Conservation (phyloP, 2,888 invertebrate genomes). For the Drosophila rubida region DNA sequence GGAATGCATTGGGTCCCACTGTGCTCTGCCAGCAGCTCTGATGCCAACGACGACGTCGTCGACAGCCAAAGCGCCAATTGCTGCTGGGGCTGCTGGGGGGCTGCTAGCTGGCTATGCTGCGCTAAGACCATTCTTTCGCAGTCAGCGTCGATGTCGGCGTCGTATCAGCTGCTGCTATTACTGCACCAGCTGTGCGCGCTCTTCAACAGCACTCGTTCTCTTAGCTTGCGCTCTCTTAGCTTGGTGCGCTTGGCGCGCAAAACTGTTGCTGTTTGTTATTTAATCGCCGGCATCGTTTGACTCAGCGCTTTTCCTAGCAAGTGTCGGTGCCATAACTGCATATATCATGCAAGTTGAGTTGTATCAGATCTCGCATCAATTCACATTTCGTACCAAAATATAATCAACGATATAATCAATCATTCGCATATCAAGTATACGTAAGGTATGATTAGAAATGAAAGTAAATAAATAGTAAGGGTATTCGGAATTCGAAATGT, state of each 20-base stretch:
- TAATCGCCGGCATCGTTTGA: slow-evolving; percentile 68
- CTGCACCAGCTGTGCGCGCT: slow-evolving; percentile 67
- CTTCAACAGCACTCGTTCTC: slow-evolving; percentile 55
- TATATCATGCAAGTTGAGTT: slow-evolving; percentile 14
- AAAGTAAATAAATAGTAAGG: neutral
- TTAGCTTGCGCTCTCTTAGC: slow-evolving; percentile 36
- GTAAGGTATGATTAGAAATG: neutral
- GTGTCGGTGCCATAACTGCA: slow-evolving; percentile 1
- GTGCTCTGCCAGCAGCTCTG: slow-evolving; percentile 39
- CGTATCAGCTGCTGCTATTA: slow-evolving; percentile 37
- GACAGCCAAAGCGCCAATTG: slow-evolving; percentile 48
- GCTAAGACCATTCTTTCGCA: slow-evolving; percentile 73
- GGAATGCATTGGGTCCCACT: slow-evolving; percentile 7
- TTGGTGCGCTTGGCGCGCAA: slow-evolving; percentile 66
- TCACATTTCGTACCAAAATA: slow-evolving; percentile 1
- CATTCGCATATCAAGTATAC: slow-evolving; percentile 1
- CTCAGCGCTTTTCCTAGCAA: slow-evolving; percentile 30
- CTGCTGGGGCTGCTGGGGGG: slow-evolving; percentile 53
- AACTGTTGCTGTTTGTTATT: slow-evolving; percentile 79
- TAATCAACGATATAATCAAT: neutral
- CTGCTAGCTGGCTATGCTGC: slow-evolving; percentile 40
- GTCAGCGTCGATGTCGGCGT: slow-evolving; percentile 30
- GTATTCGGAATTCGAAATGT: neutral
- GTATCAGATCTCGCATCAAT: slow-evolving; percentile 14
- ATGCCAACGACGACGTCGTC: slow-evolving; percentile 38